phyloP scores from a whole-genome alignment of 2,888 invertebrate species.

The Vanessa cardui region DNA sequence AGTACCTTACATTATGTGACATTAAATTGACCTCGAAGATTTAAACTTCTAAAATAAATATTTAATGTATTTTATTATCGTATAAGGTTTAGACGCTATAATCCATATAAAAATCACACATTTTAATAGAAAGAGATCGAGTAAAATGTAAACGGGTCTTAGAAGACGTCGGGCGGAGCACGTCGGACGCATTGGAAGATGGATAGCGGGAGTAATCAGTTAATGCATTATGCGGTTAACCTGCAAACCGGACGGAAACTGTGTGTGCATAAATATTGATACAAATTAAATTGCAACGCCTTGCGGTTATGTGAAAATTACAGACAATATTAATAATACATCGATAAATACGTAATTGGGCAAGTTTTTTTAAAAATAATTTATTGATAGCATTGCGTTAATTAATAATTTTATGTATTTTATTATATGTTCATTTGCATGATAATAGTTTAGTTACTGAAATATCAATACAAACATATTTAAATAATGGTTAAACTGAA shows the following conservation, averaged over 20 bases:
- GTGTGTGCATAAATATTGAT: slow-evolving; percentile 65
- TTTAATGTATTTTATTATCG: too few species aligned
- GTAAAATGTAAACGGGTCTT: slow-evolving; percentile 42
- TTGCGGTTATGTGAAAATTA: slow-evolving; percentile 18
- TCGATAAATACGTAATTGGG: slow-evolving; percentile 1
- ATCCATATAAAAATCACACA: not conserved
- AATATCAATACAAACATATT: too few species aligned
- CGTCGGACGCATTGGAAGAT: slow-evolving; percentile 70
- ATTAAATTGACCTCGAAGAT: too few species aligned
- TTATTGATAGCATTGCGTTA: not conserved
- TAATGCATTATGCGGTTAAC: slow-evolving; percentile 77
- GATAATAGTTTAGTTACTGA: too few species aligned
- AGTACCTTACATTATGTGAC: too few species aligned
- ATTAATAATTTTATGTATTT: not conserved
- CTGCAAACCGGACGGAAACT: slow-evolving; percentile 59
- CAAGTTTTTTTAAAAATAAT: not conserved
- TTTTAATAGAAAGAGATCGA: not conserved
- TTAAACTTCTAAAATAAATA: too few species aligned
- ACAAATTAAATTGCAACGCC: slow-evolving; percentile 45
- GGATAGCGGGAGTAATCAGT: slow-evolving; percentile 76
- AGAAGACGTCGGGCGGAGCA: slow-evolving; percentile 62
- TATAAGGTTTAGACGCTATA: too few species aligned
- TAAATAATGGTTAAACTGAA: too few species aligned
- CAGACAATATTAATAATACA: slow-evolving; percentile 13
- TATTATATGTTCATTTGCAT: too few species aligned